Conservation (phyloP, 2,113 vertebrate species). For the Ailurus styani region DNA sequence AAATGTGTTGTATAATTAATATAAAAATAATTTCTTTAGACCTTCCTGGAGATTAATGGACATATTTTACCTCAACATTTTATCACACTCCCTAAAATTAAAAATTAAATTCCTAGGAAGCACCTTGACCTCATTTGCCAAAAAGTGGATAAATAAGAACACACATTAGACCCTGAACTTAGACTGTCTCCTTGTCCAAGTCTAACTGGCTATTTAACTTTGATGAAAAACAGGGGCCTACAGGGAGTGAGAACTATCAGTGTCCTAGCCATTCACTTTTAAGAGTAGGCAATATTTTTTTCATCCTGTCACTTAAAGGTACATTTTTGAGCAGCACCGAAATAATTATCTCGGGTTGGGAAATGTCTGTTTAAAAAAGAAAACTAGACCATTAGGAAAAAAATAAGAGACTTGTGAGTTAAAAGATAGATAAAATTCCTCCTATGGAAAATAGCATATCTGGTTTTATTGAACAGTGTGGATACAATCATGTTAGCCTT, state of each 20-base stretch:
- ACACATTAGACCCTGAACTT: neutral
- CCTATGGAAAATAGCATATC: neutral
- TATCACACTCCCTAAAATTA: constrained; percentile 11
- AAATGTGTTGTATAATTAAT: neutral
- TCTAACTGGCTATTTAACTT: constrained; percentile 3
- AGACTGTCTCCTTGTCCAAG: neutral
- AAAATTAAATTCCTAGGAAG: constrained; percentile 46
- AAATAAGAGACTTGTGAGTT: neutral
- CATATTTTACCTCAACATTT: constrained; percentile 11
- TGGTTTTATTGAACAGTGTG: constrained; percentile 9
- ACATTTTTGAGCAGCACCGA: neutral
- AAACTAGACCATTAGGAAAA: neutral
- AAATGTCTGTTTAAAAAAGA: neutral
- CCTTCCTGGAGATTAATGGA: neutral
- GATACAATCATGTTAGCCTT: neutral
- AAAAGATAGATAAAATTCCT: constrained; percentile 6
- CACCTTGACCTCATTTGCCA: constrained; percentile 14
- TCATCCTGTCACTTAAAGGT: neutral
- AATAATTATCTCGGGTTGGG: constrained; percentile 19
- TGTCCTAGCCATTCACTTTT: neutral
- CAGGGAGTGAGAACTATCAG: neutral
- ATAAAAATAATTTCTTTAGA: neutral
- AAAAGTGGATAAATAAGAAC: neutral
- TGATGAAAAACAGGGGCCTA: neutral
- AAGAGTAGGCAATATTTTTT: neutral